Evolutionary conservation across 2,888 invertebrate species (phyloP), one percentile per base, ranked within the genome.

Genomic region (Drosophila ezoana): DNA sequence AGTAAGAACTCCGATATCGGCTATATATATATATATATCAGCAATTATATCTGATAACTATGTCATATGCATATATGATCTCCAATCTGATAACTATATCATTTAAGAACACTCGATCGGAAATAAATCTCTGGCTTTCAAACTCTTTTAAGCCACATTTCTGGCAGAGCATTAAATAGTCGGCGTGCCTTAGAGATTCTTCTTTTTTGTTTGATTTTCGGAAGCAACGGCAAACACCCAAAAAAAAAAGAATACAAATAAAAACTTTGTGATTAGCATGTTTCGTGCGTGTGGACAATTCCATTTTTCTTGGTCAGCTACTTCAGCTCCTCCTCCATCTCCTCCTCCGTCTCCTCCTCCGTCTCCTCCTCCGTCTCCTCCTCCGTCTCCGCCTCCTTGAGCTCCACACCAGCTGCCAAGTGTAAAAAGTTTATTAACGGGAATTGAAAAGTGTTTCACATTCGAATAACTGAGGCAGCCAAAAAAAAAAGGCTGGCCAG

Each of bases 211-310:
- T 38, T 16, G 14, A 40, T 52, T 51, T 45, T 63, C 33, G 59
- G 16, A 32, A 44, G 35, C 58, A 60, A 57, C 47, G 33, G 28
- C 51, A 56, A 44, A 48, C 47, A 53, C 13, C n/a, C 11, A 58
- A 40, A 43, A 8, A 40, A 10, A 18, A 41, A 4, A 18, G 1
- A 18, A 18, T 9, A 41, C 3, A 11, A 18, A 32, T 44, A 8
- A 11, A 11, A 16, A 59, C 51, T 62, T 67, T 76, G 40, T 68
- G 59, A 77, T 79, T 79, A 78, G 58, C 77, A 76, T 76, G 76
- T 75, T 76, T 65, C 65, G 76, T 78, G 77, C 76, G 72, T 78
- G 58, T 60, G 61, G 60, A 63, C 76, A 76, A 56, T 76, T 67
- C 45, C 60, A 47, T 43, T 43, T 43, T 20, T 37, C 16, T 37